A percentile compares a stretch with the other conserved stretches of the same genome.
Evolutionary conservation across 2,113 vertebrate genomes (phyloP).

Genomic region (Phalacrocorax brasilianus): DNA sequence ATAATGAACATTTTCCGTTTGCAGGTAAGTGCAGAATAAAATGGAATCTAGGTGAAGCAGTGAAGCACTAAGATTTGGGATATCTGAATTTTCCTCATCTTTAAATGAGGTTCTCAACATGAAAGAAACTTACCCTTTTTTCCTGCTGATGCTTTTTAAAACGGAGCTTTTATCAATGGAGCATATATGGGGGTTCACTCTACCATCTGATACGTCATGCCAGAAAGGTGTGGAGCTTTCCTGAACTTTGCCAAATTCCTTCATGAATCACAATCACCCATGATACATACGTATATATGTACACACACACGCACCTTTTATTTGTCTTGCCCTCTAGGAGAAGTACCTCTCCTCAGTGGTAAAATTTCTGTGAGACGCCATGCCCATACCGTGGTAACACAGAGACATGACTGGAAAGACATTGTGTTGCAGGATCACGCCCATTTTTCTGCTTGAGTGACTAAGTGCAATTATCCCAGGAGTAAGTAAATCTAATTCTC

Average conservation of each 20-base stretch:
- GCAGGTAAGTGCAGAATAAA: not conserved
- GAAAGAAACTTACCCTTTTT: not conserved
- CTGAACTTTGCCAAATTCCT: not conserved
- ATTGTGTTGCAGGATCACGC: fast-evolving
- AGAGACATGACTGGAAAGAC: not conserved
- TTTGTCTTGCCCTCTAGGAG: not conserved
- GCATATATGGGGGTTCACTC: not conserved
- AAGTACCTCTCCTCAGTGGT: not conserved
- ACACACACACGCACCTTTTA: not conserved
- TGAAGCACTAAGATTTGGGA: not conserved
- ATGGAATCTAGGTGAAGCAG: not conserved
- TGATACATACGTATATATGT: not conserved
- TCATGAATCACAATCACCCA: not conserved
- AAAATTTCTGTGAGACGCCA: not conserved
- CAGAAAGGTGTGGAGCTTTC: not conserved
- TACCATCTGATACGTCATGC: fast-evolving
- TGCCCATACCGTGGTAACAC: not conserved
- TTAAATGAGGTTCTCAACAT: not conserved
- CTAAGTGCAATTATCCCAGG: not conserved
- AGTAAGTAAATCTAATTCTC: not conserved
- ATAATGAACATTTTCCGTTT: not conserved
- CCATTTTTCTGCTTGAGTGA: not conserved
- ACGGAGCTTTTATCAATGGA: not conserved
- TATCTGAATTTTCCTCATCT: not conserved
- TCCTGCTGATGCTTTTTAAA: not conserved